Conservation (phyloP, 2,797 vertebrate species). For the Takifugu rubripes region DNA sequence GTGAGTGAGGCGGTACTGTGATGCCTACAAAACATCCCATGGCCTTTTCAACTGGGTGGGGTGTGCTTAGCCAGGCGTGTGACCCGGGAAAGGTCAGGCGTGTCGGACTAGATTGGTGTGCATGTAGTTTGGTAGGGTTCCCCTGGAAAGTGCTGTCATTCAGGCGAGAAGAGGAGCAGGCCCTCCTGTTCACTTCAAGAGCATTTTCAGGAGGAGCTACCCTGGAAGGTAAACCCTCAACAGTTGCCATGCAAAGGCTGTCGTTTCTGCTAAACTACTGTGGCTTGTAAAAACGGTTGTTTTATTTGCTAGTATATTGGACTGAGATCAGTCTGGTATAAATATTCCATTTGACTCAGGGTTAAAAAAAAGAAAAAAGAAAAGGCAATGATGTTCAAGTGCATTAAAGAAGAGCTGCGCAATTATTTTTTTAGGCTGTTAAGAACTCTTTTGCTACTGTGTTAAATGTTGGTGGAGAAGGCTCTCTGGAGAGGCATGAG, state of each 20-base stretch:
- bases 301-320: constrained; percentile 22
- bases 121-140: constrained; percentile 48
- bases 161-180: constrained; percentile 57
- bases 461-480: too few relatives aligned
- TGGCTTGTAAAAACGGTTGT: constrained; percentile 37
- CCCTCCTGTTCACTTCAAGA: constrained; percentile 30
- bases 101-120: constrained; percentile 74
- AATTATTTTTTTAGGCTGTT: constrained; percentile 5
- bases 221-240: constrained; percentile 57
- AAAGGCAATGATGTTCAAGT: constrained; percentile 19
- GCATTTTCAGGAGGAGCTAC: constrained; percentile 48
- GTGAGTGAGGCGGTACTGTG: constrained; percentile 16
- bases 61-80: constrained; percentile 42
- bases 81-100: constrained; percentile 73
- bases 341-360: constrained; percentile 2
- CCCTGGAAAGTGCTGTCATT: constrained; percentile 65
- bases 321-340: constrained; percentile 10
- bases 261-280: constrained; percentile 24
- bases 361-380: constrained; percentile 5
- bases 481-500: too few relatives aligned
- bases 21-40: constrained; percentile 44
- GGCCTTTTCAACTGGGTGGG: constrained; percentile 67
- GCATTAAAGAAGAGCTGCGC: constrained; percentile 10
- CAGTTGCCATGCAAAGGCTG: constrained; percentile 42
- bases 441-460: not conserved